Conservation (phyloP, 2,888 invertebrate genomes). For the Thera britannica region DNA sequence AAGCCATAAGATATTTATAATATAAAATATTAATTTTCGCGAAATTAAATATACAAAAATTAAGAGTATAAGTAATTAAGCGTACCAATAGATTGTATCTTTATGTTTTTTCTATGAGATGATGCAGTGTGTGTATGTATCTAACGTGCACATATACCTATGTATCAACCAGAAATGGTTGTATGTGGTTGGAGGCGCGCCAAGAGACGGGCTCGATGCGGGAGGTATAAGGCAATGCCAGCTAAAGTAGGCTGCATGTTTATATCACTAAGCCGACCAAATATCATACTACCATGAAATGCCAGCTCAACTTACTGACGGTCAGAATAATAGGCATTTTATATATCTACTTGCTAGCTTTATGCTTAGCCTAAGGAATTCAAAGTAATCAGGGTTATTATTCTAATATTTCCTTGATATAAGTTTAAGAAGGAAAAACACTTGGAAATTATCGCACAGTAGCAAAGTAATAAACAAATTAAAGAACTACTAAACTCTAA, state of each 20-base stretch:
- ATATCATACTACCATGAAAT: constrained; percentile 4
- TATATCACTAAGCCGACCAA: constrained; percentile 18
- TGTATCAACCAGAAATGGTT: constrained; percentile 3
- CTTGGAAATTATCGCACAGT: too few species aligned
- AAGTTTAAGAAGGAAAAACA: too few species aligned
- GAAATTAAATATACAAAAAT: too few species aligned
- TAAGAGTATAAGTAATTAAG: too few species aligned
- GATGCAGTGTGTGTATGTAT: too few species aligned
- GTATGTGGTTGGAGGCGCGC: constrained; percentile 20
- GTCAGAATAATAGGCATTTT: constrained; percentile 1
- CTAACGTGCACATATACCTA: too few species aligned
- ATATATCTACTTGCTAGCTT: background rate
- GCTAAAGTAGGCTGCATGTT: constrained; percentile 15
- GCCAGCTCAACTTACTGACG: background rate
- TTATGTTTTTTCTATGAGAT: too few species aligned
- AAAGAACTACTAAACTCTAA: too few species aligned
- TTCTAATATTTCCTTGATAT: background rate
- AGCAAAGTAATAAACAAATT: too few species aligned
- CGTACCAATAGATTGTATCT: too few species aligned
- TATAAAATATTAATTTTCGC: too few species aligned
- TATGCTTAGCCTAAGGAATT: background rate
- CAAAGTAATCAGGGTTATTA: background rate
- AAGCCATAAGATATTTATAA: too few species aligned
- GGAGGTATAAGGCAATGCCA: constrained; percentile 29
- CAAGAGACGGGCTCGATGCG: constrained; percentile 29